phyloP scores from a whole-genome alignment of 1,140 invertebrate species.

The Penaeus chinensis region DNA sequence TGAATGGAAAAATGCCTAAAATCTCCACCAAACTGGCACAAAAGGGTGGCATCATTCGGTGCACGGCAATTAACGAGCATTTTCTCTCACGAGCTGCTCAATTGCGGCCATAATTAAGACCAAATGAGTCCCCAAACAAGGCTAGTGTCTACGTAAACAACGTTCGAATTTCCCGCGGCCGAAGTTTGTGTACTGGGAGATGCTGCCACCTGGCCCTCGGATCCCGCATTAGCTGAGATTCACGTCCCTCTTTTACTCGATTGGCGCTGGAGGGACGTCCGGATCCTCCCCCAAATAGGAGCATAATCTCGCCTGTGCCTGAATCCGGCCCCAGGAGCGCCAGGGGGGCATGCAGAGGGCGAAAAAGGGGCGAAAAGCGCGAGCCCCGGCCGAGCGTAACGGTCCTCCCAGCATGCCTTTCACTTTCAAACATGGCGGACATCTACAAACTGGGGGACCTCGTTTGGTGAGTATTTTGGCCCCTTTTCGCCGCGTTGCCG shows the following conservation, averaged over 20 bases:
- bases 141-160: conserved; percentile 37
- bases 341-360: neutral
- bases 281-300: neutral
- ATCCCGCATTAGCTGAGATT: conserved; percentile 9
- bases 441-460: conserved; percentile 61
- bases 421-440: conserved; percentile 61
- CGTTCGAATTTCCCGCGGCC: conserved; percentile 47
- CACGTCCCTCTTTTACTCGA: neutral
- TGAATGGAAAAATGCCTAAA: too few species aligned
- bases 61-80: neutral
- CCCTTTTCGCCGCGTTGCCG: neutral
- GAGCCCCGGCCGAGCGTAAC: neutral
- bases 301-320: neutral
- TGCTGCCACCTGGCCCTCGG: conserved; percentile 51
- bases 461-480: conserved; percentile 55
- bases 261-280: neutral
- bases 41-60: too few species aligned
- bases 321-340: neutral
- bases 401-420: conserved; percentile 24
- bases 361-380: neutral
- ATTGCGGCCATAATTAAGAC: neutral
- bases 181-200: conserved; percentile 63
- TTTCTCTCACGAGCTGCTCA: neutral
- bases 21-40: too few species aligned
- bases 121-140: neutral